phyloP scores from a whole-genome alignment of 64 coral and sea anemone species.

The Orbicella faveolata region DNA sequence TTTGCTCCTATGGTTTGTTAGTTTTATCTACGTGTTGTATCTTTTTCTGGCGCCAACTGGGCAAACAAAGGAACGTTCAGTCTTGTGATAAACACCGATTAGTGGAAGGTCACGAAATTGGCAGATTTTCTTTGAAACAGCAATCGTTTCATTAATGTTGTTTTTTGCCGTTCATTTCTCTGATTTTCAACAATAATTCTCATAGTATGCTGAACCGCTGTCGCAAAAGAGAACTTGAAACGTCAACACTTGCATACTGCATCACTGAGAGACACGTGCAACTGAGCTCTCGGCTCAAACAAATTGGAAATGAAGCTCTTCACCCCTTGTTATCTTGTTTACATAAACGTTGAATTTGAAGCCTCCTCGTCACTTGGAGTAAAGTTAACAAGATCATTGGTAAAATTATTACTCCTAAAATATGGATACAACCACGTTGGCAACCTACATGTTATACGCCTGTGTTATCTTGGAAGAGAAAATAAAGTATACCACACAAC shows the following conservation, averaged over 20 bases:
- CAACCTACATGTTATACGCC: no score
- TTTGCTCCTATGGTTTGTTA: not conserved
- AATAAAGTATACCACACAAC: no score
- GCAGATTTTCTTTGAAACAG: not conserved
- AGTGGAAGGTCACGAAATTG: not conserved
- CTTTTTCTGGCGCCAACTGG: conserved; percentile 19
- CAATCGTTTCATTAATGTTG: not conserved
- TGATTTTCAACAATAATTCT: no score
- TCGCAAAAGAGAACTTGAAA: no score
- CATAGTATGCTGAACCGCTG: no score
- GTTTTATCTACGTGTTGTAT: conserved; percentile 19
- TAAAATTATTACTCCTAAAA: no score
- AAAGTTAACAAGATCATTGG: conserved; percentile 13
- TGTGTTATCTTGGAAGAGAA: no score
- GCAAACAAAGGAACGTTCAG: not conserved
- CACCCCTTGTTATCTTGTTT: conserved; percentile 45
- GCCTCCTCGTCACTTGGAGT: not conserved
- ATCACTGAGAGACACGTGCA: not conserved
- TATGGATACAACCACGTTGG: no score
- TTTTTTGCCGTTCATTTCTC: not conserved
- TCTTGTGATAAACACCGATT: conserved; percentile 32
- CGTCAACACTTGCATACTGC: not conserved
- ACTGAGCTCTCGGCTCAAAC: no score
- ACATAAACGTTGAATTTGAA: not conserved
- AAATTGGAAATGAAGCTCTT: conserved; percentile 6